phyloP scores from a whole-genome alignment of 2,113 vertebrate species.

The Vimba vimba region DNA sequence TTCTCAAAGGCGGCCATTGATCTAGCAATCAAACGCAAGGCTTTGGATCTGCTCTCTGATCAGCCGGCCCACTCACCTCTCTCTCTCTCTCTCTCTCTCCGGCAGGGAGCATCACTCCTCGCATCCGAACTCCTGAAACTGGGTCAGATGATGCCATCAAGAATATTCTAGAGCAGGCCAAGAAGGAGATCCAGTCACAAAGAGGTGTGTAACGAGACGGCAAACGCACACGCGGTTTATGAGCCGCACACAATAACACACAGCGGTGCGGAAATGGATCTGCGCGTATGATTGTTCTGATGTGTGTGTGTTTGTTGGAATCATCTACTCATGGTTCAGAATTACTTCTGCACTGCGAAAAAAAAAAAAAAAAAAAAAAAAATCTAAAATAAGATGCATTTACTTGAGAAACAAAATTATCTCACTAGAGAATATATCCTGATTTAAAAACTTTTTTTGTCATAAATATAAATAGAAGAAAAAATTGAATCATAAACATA shows the following conservation, averaged over 20 bases:
- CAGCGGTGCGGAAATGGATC: not conserved
- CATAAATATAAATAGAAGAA: not conserved
- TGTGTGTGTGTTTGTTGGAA: not conserved
- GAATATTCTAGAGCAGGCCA: constrained; percentile 98
- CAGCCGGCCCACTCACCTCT: constrained; percentile 74
- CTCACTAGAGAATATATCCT: not conserved
- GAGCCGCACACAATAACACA: not conserved
- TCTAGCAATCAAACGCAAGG: constrained; percentile 79
- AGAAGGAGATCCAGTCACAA: constrained; percentile 98
- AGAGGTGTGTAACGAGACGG: constrained; percentile 77
- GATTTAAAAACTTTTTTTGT: too few relatives aligned
- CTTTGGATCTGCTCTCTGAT: constrained; percentile 80
- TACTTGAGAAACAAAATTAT: not conserved
- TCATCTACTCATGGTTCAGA: not conserved
- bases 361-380: not conserved
- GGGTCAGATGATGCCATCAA: constrained; percentile 98
- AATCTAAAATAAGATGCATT: not conserved
- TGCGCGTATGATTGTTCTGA: not conserved
- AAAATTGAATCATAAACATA: not conserved
- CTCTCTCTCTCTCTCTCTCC: constrained; percentile 61
- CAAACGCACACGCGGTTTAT: not conserved
- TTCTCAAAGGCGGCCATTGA: constrained; percentile 81
- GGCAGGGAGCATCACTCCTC: constrained; percentile 97
- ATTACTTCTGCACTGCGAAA: not conserved
- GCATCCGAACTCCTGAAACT: constrained; percentile 97